A percentile compares a stretch with the other conserved stretches of the same genome.
Conservation (phyloP, 1,140 invertebrate species). For the Eurosta solidaginis region DNA sequence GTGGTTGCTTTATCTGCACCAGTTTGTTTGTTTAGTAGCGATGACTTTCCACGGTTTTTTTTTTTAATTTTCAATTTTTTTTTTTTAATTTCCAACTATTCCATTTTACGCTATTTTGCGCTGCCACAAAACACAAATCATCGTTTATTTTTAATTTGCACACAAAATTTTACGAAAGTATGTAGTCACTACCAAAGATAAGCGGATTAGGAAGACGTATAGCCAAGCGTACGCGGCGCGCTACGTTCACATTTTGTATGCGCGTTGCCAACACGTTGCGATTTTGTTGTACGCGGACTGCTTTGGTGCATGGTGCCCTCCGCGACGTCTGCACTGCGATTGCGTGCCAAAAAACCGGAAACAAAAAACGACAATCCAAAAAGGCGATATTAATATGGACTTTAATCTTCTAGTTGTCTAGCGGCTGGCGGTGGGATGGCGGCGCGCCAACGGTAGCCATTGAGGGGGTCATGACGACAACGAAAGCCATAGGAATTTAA, state of each 20-base stretch:
- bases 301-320: neutral
- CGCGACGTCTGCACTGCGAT: neutral
- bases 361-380: neutral
- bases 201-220: conserved; percentile 1
- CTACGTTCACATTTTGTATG: neutral
- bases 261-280: neutral
- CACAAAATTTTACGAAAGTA: conserved; percentile 6
- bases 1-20: neutral
- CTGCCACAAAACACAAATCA: neutral
- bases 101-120: neutral
- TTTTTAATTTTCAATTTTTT: neutral
- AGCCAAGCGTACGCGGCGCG: neutral
- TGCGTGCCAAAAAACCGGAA: neutral
- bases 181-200: neutral
- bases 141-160: neutral
- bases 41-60: neutral
- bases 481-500: neutral
- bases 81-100: too few species aligned
- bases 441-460: neutral
- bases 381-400: neutral
- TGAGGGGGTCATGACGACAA: conserved; percentile 1
- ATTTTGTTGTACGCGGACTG: neutral
- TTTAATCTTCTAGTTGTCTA: neutral
- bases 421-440: neutral
- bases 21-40: neutral